These are phyloP conservation scores for Sebastes dallii DNA, from an alignment of 2,797 vertebrate species.

Conservation along the genomic window DNA sequence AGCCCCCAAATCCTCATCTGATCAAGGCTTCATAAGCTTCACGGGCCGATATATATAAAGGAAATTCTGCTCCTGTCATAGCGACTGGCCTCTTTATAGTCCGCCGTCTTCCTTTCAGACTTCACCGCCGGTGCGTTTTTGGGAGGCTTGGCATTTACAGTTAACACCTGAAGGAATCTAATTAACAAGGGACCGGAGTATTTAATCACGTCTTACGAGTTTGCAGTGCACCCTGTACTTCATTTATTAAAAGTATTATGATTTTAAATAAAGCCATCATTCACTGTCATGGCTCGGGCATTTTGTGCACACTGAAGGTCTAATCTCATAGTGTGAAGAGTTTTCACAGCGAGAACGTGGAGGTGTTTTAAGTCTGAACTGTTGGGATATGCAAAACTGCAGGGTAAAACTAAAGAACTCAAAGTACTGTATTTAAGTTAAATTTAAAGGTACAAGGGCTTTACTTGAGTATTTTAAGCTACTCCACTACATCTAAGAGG, in stretches of 20 bases:
- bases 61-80: slow-evolving; percentile 36
- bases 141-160: slow-evolving; percentile 67
- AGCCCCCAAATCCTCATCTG: slow-evolving; percentile 71
- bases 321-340: slow-evolving; percentile 34
- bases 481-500: neutral
- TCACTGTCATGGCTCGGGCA: slow-evolving; percentile 66
- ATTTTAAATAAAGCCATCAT: slow-evolving; percentile 75
- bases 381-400: neutral
- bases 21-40: slow-evolving; percentile 58
- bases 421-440: neutral
- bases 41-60: slow-evolving; percentile 23
- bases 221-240: slow-evolving; percentile 62
- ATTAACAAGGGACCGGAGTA: slow-evolving; percentile 65
- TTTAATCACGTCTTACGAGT: slow-evolving; percentile 72
- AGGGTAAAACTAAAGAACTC: neutral
- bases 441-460: neutral
- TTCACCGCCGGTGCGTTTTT: slow-evolving; percentile 35
- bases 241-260: slow-evolving; percentile 76
- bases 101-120: slow-evolving; percentile 27
- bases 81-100: slow-evolving; percentile 26
- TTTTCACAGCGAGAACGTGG: slow-evolving; percentile 17
- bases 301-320: slow-evolving; percentile 51
- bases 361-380: slow-evolving; percentile 18
- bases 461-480: neutral
- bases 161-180: slow-evolving; percentile 77